Evolutionary conservation across 2,113 vertebrate genomes (phyloP), one percentile per base, ranked within the genome.

Genomic region (Empidonax alnorum): DNA sequence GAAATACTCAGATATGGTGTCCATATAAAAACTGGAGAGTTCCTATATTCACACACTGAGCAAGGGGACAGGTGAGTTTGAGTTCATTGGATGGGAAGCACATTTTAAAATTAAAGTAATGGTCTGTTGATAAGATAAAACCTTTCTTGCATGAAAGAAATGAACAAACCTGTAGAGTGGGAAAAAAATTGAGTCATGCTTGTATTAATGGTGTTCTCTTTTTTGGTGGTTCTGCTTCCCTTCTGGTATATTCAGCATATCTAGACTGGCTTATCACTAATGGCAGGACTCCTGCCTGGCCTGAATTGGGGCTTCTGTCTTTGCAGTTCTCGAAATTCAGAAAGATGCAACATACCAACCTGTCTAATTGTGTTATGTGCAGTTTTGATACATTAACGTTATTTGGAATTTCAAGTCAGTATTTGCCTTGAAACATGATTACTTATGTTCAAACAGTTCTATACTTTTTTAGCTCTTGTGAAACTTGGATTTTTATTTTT

Each of bases 221-320:
- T 31, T 65, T 47, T 44, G 9, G 24, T 4, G 2, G 14, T 71
- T 82, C 19, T 85, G 21, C 55, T 89, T 76, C 53, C 42, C 0
- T 0, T 66, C 21, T 17, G 53, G 17, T 49, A 12, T 22, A 11
- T 84, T 33, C 5, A 12, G 33, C 6, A 2, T 37, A 2, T 92
- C 61, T 44, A 19, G 39, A 22, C 21, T 75, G 12, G 12, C 4
- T 58, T 56, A 9, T 17, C 14, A 39, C 19, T 8, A 4, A 5
- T 33, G 37, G 12, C 14, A 66, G 50, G 46, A 24, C 37, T 74
- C 14, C 5, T 39, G 21, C 28, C 56, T 82, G 56, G n/a, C 56
- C 53, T 31, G 50, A 30, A 12, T 15, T 33, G 41, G 19, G 24
- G 30, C 42, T 71, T 42, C 4, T 61, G 53, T 25, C 52, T 76